A percentile compares a stretch with the other conserved stretches of the same genome.
These are phyloP conservation scores for Saguinus imperator DNA, from an alignment of 2,113 vertebrate genomes.

Conservation along the genomic window DNA sequence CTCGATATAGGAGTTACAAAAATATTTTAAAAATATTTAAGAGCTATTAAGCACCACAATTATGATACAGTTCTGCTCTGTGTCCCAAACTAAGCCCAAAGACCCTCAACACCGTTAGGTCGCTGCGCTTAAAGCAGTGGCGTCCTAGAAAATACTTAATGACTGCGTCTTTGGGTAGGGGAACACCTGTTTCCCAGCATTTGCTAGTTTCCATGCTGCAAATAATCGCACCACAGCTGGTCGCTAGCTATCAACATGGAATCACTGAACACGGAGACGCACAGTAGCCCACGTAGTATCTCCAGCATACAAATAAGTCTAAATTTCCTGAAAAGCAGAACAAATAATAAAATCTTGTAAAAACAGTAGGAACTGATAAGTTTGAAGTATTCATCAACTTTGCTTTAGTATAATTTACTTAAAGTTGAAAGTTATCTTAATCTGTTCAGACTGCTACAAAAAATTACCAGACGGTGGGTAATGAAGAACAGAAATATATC, in stretches of 20 bases:
- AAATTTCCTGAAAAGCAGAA: conserved; percentile 23
- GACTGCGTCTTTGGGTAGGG: not conserved
- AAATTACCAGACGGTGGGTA: not conserved
- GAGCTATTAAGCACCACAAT: not conserved
- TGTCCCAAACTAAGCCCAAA: not conserved
- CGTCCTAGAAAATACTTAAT: not conserved
- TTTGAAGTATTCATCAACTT: not conserved
- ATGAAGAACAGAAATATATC: not conserved
- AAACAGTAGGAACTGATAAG: not conserved
- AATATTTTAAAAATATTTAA: conserved; percentile 2
- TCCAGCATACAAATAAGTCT: not conserved
- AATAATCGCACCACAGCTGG: not conserved
- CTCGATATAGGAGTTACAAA: not conserved
- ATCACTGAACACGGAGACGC: not conserved
- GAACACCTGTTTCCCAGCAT: not conserved
- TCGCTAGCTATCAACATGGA: not conserved
- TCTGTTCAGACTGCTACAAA: not conserved
- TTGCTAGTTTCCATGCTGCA: not conserved
- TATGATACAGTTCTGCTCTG: not conserved
- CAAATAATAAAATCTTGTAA: not conserved
- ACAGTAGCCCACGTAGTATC: not conserved
- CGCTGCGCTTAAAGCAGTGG: not conserved
- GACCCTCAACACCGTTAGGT: not conserved
- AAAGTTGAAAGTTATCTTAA: not conserved
- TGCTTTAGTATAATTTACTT: conserved; percentile 30